Evolutionary conservation across 2,888 invertebrate species (phyloP).

Genomic region (Palloptera scutellata): DNA sequence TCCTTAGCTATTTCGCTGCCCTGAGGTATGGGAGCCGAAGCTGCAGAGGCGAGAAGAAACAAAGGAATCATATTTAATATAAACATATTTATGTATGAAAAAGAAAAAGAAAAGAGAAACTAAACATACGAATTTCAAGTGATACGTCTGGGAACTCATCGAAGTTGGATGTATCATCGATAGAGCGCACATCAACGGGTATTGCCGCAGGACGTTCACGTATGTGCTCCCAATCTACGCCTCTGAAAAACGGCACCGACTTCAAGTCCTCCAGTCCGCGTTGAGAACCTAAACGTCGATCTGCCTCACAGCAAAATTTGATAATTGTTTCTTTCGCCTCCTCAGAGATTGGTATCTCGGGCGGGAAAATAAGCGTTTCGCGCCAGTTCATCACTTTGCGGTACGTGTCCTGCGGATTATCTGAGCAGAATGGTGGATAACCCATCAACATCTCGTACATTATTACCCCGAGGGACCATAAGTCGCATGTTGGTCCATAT

Average conservation of each 20-base stretch:
- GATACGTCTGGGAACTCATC: conserved; percentile 99
- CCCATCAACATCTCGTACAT: conserved; percentile 99
- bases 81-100: background rate
- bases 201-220: conserved; percentile 98
- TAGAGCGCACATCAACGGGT: conserved; percentile 96
- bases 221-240: conserved; percentile 99
- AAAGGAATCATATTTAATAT: background rate
- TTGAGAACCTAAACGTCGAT: conserved; percentile 88
- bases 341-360: conserved; percentile 98
- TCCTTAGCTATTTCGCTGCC: conserved; percentile 96
- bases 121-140: conserved; percentile 92
- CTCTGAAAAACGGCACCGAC: conserved; percentile 91
- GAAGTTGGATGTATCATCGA: conserved; percentile 99
- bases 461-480: conserved; percentile 99
- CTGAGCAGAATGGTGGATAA: conserved; percentile 99
- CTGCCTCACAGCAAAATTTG: conserved; percentile 96
- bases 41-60: conserved; percentile 65
- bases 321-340: conserved; percentile 95
- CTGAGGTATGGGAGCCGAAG: conserved; percentile 86
- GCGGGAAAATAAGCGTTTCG: conserved; percentile 97
- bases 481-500: conserved; percentile 97
- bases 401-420: conserved; percentile 70
- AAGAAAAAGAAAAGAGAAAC: background rate
- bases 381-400: conserved; percentile 99
- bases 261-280: conserved; percentile 94